Evolutionary conservation across 2,113 vertebrate species (phyloP).

Genomic region (Canis aureus): DNA sequence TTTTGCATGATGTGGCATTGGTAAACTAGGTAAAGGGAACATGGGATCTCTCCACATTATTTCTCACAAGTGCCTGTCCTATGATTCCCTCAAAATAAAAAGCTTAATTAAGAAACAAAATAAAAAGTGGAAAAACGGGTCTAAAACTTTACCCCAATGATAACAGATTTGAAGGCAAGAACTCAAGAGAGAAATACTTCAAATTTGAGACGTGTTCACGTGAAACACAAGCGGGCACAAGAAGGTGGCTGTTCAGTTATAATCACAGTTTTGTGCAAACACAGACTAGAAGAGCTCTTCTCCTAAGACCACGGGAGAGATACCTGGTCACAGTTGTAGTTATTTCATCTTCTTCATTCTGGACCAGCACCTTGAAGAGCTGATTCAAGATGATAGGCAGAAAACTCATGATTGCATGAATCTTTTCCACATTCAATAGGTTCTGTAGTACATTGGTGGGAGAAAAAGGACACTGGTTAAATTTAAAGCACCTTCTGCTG

Average conservation of each 20-base stretch:
- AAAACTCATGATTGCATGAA: conserved; percentile 96
- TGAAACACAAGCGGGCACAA: neutral
- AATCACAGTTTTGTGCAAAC: neutral
- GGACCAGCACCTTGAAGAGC: conserved; percentile 95
- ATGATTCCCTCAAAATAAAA: neutral
- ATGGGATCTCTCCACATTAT: neutral
- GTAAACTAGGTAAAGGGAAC: neutral
- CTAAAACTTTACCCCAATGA: neutral
- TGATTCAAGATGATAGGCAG: conserved; percentile 98
- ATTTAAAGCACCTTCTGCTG: neutral
- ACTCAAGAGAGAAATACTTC: neutral
- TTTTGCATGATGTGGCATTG: neutral
- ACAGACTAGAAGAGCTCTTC: neutral
- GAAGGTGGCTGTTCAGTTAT: neutral
- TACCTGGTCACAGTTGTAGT: conserved; percentile 95
- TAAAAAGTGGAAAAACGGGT: neutral
- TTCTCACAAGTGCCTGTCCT: neutral
- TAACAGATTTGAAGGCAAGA: neutral
- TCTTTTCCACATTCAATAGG: conserved; percentile 96
- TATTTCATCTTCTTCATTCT: conserved; percentile 95
- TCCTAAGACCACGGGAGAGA: neutral
- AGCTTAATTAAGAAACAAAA: neutral
- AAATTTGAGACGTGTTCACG: neutral
- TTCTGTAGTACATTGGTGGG: conserved; percentile 87
- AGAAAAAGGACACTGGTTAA: conserved; percentile 34